Evolutionary conservation across 2,113 vertebrate species (phyloP).

Genomic region (Hypomesus transpacificus): DNA sequence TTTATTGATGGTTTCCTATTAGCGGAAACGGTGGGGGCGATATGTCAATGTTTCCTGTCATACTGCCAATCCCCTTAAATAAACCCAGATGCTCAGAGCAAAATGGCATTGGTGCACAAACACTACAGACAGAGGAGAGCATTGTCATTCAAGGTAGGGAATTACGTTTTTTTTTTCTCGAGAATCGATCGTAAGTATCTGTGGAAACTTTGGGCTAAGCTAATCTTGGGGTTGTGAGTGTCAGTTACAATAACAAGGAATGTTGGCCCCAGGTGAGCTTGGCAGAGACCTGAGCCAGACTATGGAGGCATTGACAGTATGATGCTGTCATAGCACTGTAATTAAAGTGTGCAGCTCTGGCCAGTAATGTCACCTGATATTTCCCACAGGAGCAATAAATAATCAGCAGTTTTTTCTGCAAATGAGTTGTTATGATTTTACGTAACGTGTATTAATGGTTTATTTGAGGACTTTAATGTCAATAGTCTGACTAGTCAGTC

Average conservation of each 20-base stretch:
- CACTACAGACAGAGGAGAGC: constrained; percentile 3
- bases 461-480: too few species aligned
- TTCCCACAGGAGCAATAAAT: too few species aligned
- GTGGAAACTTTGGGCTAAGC: too few species aligned
- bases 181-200: too few species aligned
- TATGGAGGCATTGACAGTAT: constrained; percentile 29
- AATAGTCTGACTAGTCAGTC: too few species aligned
- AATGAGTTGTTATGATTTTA: too few species aligned
- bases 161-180: background rate
- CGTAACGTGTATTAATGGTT: too few species aligned
- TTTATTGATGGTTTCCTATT: constrained; percentile 63
- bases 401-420: too few species aligned
- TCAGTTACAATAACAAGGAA: constrained; percentile 28
- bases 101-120: constrained; percentile 27
- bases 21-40: constrained; percentile 53
- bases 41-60: constrained; percentile 63
- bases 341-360: constrained; percentile 51
- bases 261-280: constrained; percentile 36
- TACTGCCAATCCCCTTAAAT: constrained; percentile 37
- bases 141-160: constrained; percentile 32
- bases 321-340: constrained; percentile 41
- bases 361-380: constrained; percentile 33
- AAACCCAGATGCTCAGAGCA: constrained; percentile 53
- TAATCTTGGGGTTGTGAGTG: constrained; percentile 14
- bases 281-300: constrained; percentile 41